These are phyloP conservation scores for Pontoporia blainvillei DNA, from an alignment of 2,113 vertebrate species.

Conservation along the genomic window DNA sequence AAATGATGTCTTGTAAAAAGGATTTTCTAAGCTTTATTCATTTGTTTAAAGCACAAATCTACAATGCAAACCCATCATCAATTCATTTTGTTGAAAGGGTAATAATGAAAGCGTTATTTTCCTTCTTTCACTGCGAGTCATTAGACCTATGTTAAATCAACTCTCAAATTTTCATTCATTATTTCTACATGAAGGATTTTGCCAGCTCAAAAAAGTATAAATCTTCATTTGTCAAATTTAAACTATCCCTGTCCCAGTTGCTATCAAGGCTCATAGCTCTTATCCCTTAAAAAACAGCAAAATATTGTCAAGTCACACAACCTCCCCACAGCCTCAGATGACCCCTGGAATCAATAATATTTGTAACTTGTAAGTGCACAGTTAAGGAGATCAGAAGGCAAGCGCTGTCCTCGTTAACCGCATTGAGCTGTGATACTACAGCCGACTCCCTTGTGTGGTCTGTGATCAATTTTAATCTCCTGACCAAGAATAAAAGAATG, in stretches of 20 bases:
- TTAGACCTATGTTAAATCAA: conserved; percentile 82
- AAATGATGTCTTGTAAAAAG: conserved; percentile 67
- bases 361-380: conserved; percentile 74
- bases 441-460: conserved; percentile 76
- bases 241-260: conserved; percentile 74
- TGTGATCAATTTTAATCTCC: conserved; percentile 87
- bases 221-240: conserved; percentile 83
- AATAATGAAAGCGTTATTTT: conserved; percentile 83
- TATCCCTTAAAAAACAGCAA: conserved; percentile 76
- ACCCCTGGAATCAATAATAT: conserved; percentile 81
- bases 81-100: conserved; percentile 79
- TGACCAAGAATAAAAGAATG: conserved; percentile 78
- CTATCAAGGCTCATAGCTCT: conserved; percentile 73
- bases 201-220: conserved; percentile 78
- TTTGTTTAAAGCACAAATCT: conserved; percentile 72
- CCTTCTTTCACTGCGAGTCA: conserved; percentile 72
- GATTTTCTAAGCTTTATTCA: conserved; percentile 69
- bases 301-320: conserved; percentile 72
- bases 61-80: conserved; percentile 79
- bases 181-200: conserved; percentile 82
- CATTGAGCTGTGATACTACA: conserved; percentile 77
- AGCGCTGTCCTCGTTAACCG: conserved; percentile 78
- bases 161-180: conserved; percentile 84
- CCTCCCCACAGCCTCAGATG: conserved; percentile 67
- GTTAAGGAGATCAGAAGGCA: conserved; percentile 76